A percentile compares a stretch with the other conserved stretches of the same genome.
These are phyloP conservation scores for Leiothrix lutea DNA, from an alignment of 2,113 vertebrate genomes.

Conservation along the genomic window DNA sequence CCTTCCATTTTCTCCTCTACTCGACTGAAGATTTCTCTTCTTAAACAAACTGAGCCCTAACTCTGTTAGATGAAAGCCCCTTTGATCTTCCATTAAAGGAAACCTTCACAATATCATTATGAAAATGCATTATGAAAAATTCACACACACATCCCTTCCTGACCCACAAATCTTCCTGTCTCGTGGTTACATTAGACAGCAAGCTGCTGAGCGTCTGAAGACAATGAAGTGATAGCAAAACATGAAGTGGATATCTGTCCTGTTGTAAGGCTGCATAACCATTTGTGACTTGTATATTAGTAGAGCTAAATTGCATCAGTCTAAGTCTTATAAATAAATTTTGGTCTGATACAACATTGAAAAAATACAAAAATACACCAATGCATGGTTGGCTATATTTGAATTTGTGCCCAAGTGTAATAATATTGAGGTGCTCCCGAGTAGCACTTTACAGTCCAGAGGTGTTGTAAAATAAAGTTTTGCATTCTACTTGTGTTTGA, in stretches of 20 bases:
- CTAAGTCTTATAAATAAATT: background rate
- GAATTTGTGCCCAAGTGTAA: background rate
- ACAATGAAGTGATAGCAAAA: background rate
- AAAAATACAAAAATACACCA: background rate
- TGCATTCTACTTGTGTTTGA: background rate
- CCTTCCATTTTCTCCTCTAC: conserved; percentile 29
- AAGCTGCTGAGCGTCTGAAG: conserved; percentile 39
- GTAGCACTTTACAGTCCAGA: background rate
- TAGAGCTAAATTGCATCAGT: background rate
- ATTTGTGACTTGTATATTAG: background rate
- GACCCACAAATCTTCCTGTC: conserved; percentile 55
- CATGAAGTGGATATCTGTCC: background rate
- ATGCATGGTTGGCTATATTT: background rate
- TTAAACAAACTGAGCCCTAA: conserved; percentile 43
- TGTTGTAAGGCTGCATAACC: background rate
- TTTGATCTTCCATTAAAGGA: conserved; percentile 68
- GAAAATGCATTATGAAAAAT: conserved; percentile 60
- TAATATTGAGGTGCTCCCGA: background rate
- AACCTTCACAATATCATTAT: conserved; percentile 62
- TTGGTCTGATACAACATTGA: background rate
- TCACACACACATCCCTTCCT: conserved; percentile 8
- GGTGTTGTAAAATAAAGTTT: background rate
- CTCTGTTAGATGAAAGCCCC: conserved; percentile 53
- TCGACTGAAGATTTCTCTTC: conserved; percentile 22
- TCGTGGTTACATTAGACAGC: conserved; percentile 28